Conservation (phyloP, 2,113 vertebrate species). For the Manacus vitellinus region DNA sequence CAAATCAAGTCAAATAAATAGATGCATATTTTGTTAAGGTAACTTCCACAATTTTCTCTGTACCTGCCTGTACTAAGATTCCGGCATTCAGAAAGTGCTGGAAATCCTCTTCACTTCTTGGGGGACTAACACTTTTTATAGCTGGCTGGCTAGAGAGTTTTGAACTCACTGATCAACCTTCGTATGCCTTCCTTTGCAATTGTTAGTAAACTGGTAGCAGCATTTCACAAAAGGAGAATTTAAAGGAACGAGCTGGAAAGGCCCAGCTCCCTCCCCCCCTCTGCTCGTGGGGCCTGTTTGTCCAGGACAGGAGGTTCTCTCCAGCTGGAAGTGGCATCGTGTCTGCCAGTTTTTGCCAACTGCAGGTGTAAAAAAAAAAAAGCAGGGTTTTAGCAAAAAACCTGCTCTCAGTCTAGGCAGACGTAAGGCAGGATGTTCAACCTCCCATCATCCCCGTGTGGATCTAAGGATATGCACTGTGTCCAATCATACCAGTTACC, state of each 20-base stretch:
- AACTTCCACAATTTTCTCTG: constrained; percentile 79
- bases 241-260: constrained; percentile 53
- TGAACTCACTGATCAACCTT: constrained; percentile 73
- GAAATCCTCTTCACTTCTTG: constrained; percentile 65
- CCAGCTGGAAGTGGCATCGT: constrained; percentile 67
- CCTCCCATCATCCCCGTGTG: constrained; percentile 87
- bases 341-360: constrained; percentile 72
- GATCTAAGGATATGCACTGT: constrained; percentile 92
- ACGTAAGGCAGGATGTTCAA: constrained; percentile 95
- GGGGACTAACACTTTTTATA: constrained; percentile 74
- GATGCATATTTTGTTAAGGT: constrained; percentile 87
- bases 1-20: constrained; percentile 91
- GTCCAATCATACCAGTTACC: constrained; percentile 97
- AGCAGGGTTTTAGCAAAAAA: constrained; percentile 46
- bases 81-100: constrained; percentile 70
- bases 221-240: constrained; percentile 84
- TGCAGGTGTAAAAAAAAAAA: constrained; percentile 74
- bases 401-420: constrained; percentile 86
- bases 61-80: constrained; percentile 75
- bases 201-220: constrained; percentile 88
- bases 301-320: constrained; percentile 69
- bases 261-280: constrained; percentile 56
- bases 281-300: constrained; percentile 58
- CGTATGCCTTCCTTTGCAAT: constrained; percentile 78
- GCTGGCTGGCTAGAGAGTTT: constrained; percentile 78